Base-by-base conservation (phyloP, 2,113 vertebrate species). In the Cyprinodon variegatus region DNA sequence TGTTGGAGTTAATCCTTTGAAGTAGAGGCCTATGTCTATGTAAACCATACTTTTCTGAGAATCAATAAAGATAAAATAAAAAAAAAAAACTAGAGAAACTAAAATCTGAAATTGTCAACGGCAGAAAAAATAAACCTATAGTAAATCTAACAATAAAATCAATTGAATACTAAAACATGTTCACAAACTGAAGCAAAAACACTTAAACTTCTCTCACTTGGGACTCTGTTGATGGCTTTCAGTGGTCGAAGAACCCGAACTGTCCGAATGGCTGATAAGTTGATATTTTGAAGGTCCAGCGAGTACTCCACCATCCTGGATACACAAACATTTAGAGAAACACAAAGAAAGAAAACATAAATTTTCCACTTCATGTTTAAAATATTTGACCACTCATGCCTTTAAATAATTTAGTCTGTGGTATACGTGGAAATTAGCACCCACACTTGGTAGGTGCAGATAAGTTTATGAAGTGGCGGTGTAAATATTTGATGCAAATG, bases 221-320 rank as follows among this genome's bases (percentile, higher is more conserved):
- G 97, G 77, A 99, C 98, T 69, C 98, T 95, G 93, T 99, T 99
- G 95, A 99, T 99, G 88, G 98, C 98, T 96, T 98, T 99, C 86
- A 99, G 95, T 3, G 98, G 98, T 78, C 98, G 94, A 72, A 99
- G 96, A 73, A 99, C 98, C 0, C 97, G 96, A 72, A 99, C 97
- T 0, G 98, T 99, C 76, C 98, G 96, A 83, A 99, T 99, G 83
- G 98, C 98, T 0, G 98, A 99, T 86, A 99, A 93, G 89, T 98
- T 99, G 93, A 99, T 98, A 83, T 99, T 99, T 90, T 99, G 97
- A 72, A 99, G 95, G 91, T 99, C 97, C 94, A 99, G 90, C 0
- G 98, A 99, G 85, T 99, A 99, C 81, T 99, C 98, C 4, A 99
- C 96, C 96, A 99, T 98, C 90, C 98, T 98, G 94, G 3, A 70